A percentile compares a stretch with the other conserved stretches of the same genome.
These are phyloP conservation scores for Menidia menidia DNA, from an alignment of 2,797 vertebrate genomes.

Conservation along the genomic window DNA sequence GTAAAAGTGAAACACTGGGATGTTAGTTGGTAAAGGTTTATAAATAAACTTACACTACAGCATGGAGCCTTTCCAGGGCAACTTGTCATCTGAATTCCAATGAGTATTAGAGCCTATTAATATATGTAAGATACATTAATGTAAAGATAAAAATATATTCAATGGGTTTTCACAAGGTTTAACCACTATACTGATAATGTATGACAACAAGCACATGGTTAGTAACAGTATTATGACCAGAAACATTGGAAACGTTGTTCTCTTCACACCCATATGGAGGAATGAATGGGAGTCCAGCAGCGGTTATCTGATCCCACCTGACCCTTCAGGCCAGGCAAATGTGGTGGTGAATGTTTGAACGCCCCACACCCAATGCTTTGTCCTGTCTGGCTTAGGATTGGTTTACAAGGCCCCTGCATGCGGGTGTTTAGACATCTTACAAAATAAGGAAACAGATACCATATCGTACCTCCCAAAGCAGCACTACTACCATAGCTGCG, in stretches of 20 bases:
- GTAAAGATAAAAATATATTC: neutral
- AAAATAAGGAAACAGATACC: neutral
- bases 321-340: conserved; percentile 26
- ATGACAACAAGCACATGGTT: neutral
- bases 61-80: neutral
- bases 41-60: neutral
- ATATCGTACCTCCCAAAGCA: neutral
- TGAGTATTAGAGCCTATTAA: neutral
- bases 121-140: neutral
- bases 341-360: conserved; percentile 36
- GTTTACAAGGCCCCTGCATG: neutral
- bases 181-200: neutral
- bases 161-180: neutral
- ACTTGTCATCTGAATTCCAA: neutral
- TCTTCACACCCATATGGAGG: neutral
- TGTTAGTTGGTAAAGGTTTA: neutral
- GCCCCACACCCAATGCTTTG: conserved; percentile 54
- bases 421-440: neutral
- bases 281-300: neutral
- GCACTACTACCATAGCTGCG: conserved; percentile 12
- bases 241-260: neutral
- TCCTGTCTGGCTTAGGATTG: conserved; percentile 24
- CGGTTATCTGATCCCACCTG: conserved; percentile 6
- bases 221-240: conserved; percentile 41
- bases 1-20: neutral